A percentile compares a stretch with the other conserved stretches of the same genome.
Evolutionary conservation across 2,888 invertebrate genomes (phyloP).

Genomic region (Morpho helenor): DNA sequence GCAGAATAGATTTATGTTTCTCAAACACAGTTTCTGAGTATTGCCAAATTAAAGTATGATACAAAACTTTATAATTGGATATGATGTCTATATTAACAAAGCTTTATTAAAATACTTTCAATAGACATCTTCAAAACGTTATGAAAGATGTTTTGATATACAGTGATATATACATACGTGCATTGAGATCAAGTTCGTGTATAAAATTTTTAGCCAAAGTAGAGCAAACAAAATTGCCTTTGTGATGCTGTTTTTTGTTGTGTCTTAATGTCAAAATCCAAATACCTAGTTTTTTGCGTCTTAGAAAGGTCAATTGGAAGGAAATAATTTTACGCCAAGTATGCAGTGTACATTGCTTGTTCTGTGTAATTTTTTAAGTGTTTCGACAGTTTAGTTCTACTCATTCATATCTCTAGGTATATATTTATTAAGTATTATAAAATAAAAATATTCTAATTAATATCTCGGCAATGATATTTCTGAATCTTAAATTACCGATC

Average conservation of each 20-base stretch:
- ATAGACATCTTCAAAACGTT: background rate
- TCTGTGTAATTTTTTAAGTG: background rate
- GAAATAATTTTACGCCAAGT: background rate
- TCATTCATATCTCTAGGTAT: no score
- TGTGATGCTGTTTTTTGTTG: constrained; percentile 9
- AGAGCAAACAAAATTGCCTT: constrained; percentile 12
- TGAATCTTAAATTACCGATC: no score
- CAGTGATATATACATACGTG: no score
- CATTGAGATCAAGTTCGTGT: background rate
- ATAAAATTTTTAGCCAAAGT: constrained; percentile 1
- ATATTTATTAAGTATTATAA: no score
- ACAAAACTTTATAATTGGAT: background rate
- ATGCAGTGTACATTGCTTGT: background rate
- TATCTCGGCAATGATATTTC: no score
- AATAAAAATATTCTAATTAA: no score
- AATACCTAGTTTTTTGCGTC: constrained; percentile 6
- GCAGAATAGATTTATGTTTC: constrained; percentile 10
- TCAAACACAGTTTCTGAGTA: background rate
- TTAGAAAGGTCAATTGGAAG: constrained; percentile 11
- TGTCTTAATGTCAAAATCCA: constrained; percentile 8
- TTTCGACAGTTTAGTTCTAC: background rate
- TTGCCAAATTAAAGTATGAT: background rate
- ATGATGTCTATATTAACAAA: background rate
- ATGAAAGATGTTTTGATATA: background rate
- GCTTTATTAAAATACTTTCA: background rate